Conservation (phyloP, 2,113 vertebrate genomes). For the Philantomba maxwellii region DNA sequence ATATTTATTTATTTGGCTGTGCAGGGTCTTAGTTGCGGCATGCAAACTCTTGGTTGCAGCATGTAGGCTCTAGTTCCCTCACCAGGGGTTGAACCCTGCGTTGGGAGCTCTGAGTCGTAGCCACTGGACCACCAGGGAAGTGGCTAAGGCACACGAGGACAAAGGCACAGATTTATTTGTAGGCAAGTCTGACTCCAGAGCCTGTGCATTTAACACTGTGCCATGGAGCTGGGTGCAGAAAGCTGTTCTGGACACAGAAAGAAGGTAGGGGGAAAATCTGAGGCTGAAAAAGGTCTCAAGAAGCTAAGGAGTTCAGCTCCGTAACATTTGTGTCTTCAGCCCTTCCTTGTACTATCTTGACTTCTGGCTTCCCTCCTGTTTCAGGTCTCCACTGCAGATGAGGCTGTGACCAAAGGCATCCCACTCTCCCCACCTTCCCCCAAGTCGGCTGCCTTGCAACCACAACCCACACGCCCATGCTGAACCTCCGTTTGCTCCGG, state of each 20-base stretch:
- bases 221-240: background rate
- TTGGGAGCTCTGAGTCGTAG: background rate
- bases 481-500: background rate
- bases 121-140: background rate
- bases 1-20: background rate
- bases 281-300: background rate
- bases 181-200: background rate
- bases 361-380: background rate
- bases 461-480: background rate
- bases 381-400: constrained; percentile 2
- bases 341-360: background rate
- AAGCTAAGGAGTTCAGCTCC: background rate
- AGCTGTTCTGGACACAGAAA: background rate
- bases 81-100: background rate
- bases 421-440: background rate
- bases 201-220: background rate
- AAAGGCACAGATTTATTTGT: background rate
- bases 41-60: background rate
- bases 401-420: background rate
- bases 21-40: background rate
- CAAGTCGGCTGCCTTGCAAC: background rate
- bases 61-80: background rate
- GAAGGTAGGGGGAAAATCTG: background rate
- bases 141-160: background rate
- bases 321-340: background rate